Evolutionary conservation across 35 echinoderm and acorn worm genomes (phyloP), one percentile per base, ranked within the genome.

Genomic region (Anneissia japonica): DNA sequence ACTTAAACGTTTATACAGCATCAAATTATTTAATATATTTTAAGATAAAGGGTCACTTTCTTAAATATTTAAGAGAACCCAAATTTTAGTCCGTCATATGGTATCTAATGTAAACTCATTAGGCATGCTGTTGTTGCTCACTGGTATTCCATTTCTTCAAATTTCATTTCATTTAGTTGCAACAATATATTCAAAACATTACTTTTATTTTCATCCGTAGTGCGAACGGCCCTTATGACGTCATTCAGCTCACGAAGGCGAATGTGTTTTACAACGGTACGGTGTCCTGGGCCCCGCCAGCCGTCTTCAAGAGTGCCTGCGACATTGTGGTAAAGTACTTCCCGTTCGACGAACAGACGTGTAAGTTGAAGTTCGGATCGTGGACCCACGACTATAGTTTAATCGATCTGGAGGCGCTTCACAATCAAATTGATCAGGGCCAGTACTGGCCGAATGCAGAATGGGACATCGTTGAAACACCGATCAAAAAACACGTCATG

Each of bases 301-400:
- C 95, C 30, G 91, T 97, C 32, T 93, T 90, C 85, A 87, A 93
- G 76, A 93, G 91, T 64, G 88, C 95, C 0, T 97, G 95, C 46
- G 46, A 84, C 19, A 93, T 97, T 76, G 88, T 90, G 76, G 89
- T 97, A 17, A 81, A 89, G 39, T 34, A 97, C 77, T 97, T 97
- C 36, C 95, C 95, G 9, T 97, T 97, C 37, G 95, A 97, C 78
- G 88, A 97, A 88, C 95, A 97, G 86, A 79, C 80, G 26, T 97
- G 95, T 55, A 55, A 43, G n/a, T 74, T 97, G 14, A 97, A 97
- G 35, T 97, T 97, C 43, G 95, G 95, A 17, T 97, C 95, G 12
- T 97, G 95, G 95, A 93, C 95, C 21, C 85, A 97, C 76, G 91
- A 97, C 41, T 88, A 81, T 16, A 91, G 91, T 35, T 87, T 90